A percentile compares a stretch with the other conserved stretches of the same genome.
These are phyloP conservation scores for Cettia cetti DNA, from an alignment of 2,113 vertebrate species.

Conservation along the genomic window DNA sequence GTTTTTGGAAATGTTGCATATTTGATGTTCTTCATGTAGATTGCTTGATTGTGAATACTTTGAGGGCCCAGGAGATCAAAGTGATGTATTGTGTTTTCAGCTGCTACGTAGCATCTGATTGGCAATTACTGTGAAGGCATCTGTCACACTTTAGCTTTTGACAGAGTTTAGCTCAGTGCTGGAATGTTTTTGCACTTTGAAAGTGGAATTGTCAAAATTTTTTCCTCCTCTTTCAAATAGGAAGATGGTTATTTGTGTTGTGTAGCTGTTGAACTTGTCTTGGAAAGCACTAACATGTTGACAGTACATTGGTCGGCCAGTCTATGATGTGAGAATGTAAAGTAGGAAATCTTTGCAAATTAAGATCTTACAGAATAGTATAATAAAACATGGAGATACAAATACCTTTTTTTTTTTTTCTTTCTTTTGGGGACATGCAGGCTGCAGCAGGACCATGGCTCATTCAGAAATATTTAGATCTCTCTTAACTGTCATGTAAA, in stretches of 20 bases:
- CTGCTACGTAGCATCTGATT: slow-evolving; percentile 63
- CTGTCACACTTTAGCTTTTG: slow-evolving; percentile 71
- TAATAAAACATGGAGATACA: neutral
- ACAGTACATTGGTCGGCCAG: accelerated
- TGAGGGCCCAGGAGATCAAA: slow-evolving; percentile 73
- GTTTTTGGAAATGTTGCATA: slow-evolving; percentile 65
- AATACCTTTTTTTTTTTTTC: neutral
- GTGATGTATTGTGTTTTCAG: slow-evolving; percentile 74
- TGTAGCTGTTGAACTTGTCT: neutral
- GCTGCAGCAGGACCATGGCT: neutral
- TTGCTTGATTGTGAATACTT: slow-evolving; percentile 68
- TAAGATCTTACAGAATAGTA: neutral
- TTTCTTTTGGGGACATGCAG: neutral
- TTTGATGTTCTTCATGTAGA: slow-evolving; percentile 61
- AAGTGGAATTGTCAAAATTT: slow-evolving; percentile 58
- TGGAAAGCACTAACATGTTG: neutral
- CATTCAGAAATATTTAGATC: neutral
- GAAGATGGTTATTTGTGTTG: slow-evolving; percentile 17
- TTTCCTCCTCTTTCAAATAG: slow-evolving; percentile 48
- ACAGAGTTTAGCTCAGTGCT: slow-evolving; percentile 35
- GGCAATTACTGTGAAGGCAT: slow-evolving; percentile 73
- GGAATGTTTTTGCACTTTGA: slow-evolving; percentile 53
- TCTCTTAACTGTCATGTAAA: neutral
- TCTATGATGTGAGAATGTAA: neutral
- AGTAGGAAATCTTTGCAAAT: neutral